Percentiles rank a stretch among this genome's conserved stretches.
Conservation (phyloP, 2,888 invertebrate genomes). For the Aproaerema taeniolella region DNA sequence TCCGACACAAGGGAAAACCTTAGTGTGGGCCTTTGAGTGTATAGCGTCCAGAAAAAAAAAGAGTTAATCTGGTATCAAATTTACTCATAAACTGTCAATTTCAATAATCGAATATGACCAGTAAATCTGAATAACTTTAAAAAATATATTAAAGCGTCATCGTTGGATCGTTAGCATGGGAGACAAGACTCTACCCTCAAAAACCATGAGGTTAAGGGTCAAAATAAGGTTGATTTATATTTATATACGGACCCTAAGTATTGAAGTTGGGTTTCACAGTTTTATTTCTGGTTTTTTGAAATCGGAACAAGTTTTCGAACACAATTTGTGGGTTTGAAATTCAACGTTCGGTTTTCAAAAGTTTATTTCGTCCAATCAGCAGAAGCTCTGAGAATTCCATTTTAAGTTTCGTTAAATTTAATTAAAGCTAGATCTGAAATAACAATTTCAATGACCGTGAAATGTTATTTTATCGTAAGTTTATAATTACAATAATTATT, state of each 20-base stretch:
- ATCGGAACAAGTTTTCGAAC: background rate
- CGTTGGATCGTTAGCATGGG: background rate
- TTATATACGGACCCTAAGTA: constrained; percentile 11
- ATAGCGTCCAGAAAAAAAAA: too few species aligned
- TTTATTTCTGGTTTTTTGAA: constrained; percentile 7
- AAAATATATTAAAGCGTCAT: background rate
- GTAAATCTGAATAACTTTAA: background rate
- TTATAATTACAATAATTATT: too few species aligned
- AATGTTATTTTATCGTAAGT: too few species aligned
- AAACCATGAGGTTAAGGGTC: constrained; percentile 28
- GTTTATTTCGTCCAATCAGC: too few species aligned
- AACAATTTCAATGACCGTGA: too few species aligned
- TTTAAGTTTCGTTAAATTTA: too few species aligned
- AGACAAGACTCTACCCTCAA: constrained; percentile 12
- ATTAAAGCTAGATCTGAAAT: too few species aligned
- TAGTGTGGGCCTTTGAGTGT: too few species aligned
- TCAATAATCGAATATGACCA: background rate
- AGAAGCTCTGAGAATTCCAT: too few species aligned
- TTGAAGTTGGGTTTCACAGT: constrained; percentile 3
- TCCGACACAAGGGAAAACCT: too few species aligned
- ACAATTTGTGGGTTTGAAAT: constrained; percentile 6
- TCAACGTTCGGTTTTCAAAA: too few species aligned
- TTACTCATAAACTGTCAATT: background rate
- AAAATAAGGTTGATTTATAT: constrained; percentile 31
- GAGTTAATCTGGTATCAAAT: background rate